Percentiles rank a stretch among this genome's conserved stretches.
These are phyloP conservation scores for Onychostruthus taczanowskii DNA, from an alignment of 2,113 vertebrate species.

Conservation along the genomic window DNA sequence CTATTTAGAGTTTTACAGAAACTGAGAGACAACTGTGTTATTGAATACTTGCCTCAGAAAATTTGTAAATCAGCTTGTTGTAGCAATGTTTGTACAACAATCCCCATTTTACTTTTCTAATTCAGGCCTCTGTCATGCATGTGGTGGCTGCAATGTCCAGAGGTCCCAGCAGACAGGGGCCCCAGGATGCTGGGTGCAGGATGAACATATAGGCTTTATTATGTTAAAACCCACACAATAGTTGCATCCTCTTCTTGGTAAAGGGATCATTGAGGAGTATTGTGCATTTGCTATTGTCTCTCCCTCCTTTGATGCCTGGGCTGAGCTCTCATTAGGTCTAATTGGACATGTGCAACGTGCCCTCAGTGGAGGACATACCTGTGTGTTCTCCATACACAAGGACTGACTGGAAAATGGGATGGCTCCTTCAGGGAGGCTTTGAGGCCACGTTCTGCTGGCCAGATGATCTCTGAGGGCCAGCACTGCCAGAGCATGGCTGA, in stretches of 20 bases:
- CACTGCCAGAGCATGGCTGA: accelerated
- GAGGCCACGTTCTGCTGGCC: accelerated
- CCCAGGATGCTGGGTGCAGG: neutral
- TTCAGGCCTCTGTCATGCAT: neutral
- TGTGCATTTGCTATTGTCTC: slow-evolving; percentile 12
- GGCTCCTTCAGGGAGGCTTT: neutral
- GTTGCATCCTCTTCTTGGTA: neutral
- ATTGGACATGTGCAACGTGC: neutral
- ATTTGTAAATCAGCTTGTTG: neutral
- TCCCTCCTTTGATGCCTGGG: neutral
- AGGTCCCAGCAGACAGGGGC: neutral
- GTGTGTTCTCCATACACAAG: neutral
- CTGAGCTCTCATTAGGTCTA: slow-evolving; percentile 40
- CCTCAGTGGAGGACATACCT: neutral
- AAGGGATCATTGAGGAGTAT: neutral
- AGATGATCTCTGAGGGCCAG: neutral
- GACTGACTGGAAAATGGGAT: neutral
- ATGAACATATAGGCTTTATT: neutral
- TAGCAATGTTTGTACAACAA: neutral
- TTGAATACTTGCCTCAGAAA: neutral
- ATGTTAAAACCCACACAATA: slow-evolving; percentile 14
- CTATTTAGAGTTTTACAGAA: neutral
- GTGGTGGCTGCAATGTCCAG: neutral
- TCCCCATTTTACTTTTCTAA: neutral
- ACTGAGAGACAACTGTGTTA: neutral